phyloP scores from a whole-genome alignment of 2,888 invertebrate species.

The Marronus borbonicus region DNA sequence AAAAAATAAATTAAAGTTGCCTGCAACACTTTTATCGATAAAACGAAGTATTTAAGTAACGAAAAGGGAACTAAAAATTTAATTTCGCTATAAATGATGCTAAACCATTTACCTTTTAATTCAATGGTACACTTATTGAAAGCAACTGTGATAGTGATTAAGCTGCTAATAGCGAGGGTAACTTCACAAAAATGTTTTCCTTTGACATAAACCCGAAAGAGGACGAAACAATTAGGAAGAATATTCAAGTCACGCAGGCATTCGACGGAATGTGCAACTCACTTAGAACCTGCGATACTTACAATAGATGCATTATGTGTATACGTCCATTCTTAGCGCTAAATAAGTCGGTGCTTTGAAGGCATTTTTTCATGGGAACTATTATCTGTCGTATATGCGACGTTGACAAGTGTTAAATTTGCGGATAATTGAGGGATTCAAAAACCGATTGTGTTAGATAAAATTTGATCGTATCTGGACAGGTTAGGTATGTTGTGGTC shows the following conservation, averaged over 20 bases:
- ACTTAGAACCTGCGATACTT: slow-evolving; percentile 46
- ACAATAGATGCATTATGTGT: slow-evolving; percentile 50
- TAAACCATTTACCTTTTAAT: slow-evolving; percentile 10
- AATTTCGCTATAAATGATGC: neutral
- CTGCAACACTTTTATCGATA: neutral
- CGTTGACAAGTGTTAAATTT: too few species aligned
- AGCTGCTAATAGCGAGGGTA: slow-evolving; percentile 25
- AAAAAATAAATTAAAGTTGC: too few species aligned
- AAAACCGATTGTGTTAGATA: too few species aligned
- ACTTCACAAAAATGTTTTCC: slow-evolving; percentile 41
- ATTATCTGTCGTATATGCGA: neutral
- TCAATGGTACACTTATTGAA: slow-evolving; percentile 18
- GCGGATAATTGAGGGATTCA: too few species aligned
- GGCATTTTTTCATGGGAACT: slow-evolving; percentile 12
- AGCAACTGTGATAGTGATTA: slow-evolving; percentile 20
- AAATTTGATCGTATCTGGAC: too few species aligned
- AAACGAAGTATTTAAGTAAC: neutral
- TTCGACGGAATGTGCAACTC: slow-evolving; percentile 50
- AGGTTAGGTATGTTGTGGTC: too few species aligned
- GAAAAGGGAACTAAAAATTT: neutral
- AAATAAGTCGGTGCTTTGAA: slow-evolving; percentile 38
- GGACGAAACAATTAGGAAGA: slow-evolving; percentile 50
- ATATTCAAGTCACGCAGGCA: slow-evolving; percentile 51
- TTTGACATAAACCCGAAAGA: slow-evolving; percentile 48
- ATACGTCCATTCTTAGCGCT: slow-evolving; percentile 38